A percentile compares a stretch with the other conserved stretches of the same genome.
Evolutionary conservation across 2,888 invertebrate species (phyloP).

Genomic region (Peribatodes rhomboidaria): DNA sequence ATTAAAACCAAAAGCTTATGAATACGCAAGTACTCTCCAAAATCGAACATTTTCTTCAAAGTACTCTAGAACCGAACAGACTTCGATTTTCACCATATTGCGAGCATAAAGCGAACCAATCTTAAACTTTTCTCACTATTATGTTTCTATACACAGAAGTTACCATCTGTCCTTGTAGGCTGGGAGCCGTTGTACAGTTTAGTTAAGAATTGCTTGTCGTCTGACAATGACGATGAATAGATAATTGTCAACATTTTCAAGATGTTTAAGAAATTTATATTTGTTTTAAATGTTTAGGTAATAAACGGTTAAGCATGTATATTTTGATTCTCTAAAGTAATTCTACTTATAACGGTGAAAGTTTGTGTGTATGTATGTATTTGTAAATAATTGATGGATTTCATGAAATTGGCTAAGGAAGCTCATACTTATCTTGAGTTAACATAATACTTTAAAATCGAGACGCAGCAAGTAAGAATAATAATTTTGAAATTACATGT

Average conservation of each 20-base stretch:
- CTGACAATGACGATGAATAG: neutral
- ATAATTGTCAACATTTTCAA: neutral
- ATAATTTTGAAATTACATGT: no score
- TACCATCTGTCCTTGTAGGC: constrained; percentile 44
- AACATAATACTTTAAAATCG: no score
- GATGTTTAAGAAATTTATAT: no score
- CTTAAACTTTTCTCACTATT: constrained; percentile 52
- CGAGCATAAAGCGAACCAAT: constrained; percentile 53
- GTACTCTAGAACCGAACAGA: constrained; percentile 8
- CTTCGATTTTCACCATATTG: constrained; percentile 43
- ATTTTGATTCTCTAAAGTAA: no score
- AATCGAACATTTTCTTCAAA: constrained; percentile 18
- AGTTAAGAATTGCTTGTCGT: neutral
- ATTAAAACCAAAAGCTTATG: neutral
- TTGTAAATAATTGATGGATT: no score
- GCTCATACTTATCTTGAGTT: no score
- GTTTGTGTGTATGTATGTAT: no score
- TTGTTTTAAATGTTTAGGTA: no score
- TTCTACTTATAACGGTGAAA: no score
- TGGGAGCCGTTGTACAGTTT: neutral
- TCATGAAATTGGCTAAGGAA: no score
- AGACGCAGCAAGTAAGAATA: no score
- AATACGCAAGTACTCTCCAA: neutral
- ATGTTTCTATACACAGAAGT: constrained; percentile 45
- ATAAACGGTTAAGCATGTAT: no score